phyloP scores from a whole-genome alignment of 2,113 vertebrate genomes.

The Centrocercus urophasianus region DNA sequence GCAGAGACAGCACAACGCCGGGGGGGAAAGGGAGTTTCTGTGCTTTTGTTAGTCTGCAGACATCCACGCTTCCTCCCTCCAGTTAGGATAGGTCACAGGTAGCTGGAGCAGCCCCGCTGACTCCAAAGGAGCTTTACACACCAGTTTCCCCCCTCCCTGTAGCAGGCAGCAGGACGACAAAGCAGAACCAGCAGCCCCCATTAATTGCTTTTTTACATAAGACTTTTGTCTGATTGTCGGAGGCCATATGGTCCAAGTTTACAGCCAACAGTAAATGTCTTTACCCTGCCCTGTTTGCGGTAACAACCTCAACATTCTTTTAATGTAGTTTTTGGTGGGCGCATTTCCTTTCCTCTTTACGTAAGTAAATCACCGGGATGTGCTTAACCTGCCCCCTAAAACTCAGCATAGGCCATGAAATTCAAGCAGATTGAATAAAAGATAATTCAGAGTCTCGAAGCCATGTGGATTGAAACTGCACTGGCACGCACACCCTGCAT shows the following conservation, averaged over 20 bases:
- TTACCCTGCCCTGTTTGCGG: not conserved
- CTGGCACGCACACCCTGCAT: constrained; percentile 4
- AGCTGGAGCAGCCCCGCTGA: not conserved
- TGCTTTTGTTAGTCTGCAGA: not conserved
- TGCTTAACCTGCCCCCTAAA: constrained; percentile 21
- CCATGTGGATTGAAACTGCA: constrained; percentile 29
- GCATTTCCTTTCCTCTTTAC: constrained; percentile 20
- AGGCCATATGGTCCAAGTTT: constrained; percentile 36
- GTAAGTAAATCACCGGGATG: constrained; percentile 16
- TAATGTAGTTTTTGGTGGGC: not conserved
- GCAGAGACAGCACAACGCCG: not conserved
- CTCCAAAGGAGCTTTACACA: not conserved
- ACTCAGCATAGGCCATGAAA: constrained; percentile 44
- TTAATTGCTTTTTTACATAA: not conserved
- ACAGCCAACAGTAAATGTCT: constrained; percentile 43
- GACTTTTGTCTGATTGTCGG: not conserved
- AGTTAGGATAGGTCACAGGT: not conserved
- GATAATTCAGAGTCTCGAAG: constrained; percentile 33
- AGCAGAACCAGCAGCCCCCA: not conserved
- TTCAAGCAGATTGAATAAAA: constrained; percentile 4
- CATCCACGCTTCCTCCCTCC: not conserved
- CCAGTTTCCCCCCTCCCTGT: not conserved
- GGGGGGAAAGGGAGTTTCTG: not conserved
- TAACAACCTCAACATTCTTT: constrained; percentile 27
- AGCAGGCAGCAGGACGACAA: not conserved